These are phyloP conservation scores for Neodiprion lecontei DNA, from an alignment of 1,140 invertebrate species.

Conservation along the genomic window DNA sequence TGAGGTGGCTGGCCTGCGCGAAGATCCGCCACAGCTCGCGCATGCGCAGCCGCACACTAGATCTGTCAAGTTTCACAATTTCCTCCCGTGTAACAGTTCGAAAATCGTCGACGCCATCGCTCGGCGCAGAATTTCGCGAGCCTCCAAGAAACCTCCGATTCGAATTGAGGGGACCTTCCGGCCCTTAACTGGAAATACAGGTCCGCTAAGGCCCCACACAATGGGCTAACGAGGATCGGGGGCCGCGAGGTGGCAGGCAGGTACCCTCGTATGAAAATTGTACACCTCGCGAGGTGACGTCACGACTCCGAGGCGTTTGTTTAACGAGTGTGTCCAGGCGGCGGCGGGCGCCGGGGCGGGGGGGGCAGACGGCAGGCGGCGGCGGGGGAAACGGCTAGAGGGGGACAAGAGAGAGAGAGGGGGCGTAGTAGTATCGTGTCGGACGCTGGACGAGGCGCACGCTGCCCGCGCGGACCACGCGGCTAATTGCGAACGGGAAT, in stretches of 20 bases:
- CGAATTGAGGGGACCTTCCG: too few relatives aligned
- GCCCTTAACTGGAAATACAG: too few relatives aligned
- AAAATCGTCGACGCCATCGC: too few relatives aligned
- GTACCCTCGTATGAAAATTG: constrained; percentile 29
- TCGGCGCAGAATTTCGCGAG: too few relatives aligned
- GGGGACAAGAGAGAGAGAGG: constrained; percentile 44
- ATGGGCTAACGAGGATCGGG: too few relatives aligned
- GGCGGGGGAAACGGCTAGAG: constrained; percentile 42
- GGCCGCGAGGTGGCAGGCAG: constrained; percentile 18
- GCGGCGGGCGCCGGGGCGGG: constrained; percentile 40
- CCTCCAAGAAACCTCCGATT: too few relatives aligned
- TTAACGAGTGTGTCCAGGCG: constrained; percentile 34
- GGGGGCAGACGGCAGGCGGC: constrained; percentile 25
- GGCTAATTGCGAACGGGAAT: constrained; percentile 21
- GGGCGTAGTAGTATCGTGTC: constrained; percentile 57
- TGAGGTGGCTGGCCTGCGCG: too few relatives aligned
- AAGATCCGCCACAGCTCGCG: too few relatives aligned
- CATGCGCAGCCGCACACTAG: too few relatives aligned
- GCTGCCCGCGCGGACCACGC: constrained; percentile 51
- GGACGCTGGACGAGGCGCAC: constrained; percentile 60
- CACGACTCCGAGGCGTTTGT: constrained; percentile 42
- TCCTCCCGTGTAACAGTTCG: too few relatives aligned
- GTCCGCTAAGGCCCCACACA: too few relatives aligned
- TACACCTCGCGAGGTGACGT: constrained; percentile 7
- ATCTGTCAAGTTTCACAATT: too few relatives aligned